Evolutionary conservation across 2,113 vertebrate species (phyloP).

Genomic region (Grammatotria lemairii): DNA sequence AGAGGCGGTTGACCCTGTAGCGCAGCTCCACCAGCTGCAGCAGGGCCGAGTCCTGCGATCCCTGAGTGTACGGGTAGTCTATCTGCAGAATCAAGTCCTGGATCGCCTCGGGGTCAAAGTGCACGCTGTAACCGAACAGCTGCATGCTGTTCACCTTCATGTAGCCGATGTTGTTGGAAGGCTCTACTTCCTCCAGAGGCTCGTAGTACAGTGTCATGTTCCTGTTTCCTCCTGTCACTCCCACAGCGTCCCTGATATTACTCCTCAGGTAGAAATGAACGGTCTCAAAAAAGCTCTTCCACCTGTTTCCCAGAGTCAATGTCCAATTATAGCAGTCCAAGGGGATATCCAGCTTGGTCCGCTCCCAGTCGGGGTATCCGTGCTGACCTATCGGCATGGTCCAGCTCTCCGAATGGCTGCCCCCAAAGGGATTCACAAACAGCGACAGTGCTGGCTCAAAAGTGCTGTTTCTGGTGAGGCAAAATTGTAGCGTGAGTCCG

Average conservation of each 20-base stretch:
- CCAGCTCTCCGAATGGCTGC: constrained; percentile 98
- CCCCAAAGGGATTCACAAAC: constrained; percentile 95
- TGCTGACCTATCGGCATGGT: constrained; percentile 89
- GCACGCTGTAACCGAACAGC: constrained; percentile 93
- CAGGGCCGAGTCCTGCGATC: constrained; percentile 92
- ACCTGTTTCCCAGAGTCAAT: constrained; percentile 88
- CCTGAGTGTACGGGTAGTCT: constrained; percentile 95
- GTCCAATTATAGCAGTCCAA: constrained; percentile 98
- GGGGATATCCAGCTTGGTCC: constrained; percentile 83
- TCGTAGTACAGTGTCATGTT: constrained; percentile 81
- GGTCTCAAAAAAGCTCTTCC: constrained; percentile 98
- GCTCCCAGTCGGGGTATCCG: constrained; percentile 92
- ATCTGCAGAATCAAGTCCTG: constrained; percentile 95
- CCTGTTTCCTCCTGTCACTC: constrained; percentile 13
- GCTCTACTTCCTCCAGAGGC: constrained; percentile 77
- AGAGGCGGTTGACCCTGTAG: constrained; percentile 90
- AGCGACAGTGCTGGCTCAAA: constrained; percentile 89
- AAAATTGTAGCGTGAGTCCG: constrained; percentile 89
- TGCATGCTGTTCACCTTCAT: constrained; percentile 96
- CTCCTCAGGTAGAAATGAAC: constrained; percentile 96
- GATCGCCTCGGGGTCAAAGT: constrained; percentile 94
- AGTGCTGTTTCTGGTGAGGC: constrained; percentile 93
- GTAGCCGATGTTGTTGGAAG: constrained; percentile 84
- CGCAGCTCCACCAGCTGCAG: constrained; percentile 93
- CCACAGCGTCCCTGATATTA: constrained; percentile 76